These are phyloP conservation scores for Lophotis ruficrista DNA, from an alignment of 2,113 vertebrate genomes.

Conservation along the genomic window DNA sequence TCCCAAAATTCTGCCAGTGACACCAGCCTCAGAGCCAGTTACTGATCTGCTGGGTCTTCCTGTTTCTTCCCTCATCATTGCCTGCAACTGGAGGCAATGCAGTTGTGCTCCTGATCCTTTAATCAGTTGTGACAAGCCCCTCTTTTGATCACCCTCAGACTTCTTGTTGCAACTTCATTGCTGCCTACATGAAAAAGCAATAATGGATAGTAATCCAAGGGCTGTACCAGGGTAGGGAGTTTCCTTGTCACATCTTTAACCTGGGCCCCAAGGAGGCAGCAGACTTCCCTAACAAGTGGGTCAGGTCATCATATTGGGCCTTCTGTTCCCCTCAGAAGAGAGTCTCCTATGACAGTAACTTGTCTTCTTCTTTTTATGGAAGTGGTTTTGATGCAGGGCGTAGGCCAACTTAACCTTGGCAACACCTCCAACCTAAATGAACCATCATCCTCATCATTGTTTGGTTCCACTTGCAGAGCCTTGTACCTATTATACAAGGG, in stretches of 20 bases:
- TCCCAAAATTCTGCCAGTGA: neutral
- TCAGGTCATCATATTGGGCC: neutral
- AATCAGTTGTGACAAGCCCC: too few relatives aligned
- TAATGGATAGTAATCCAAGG: too few relatives aligned
- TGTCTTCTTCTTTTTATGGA: neutral
- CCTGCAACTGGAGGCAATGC: neutral
- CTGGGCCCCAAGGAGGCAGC: too few relatives aligned
- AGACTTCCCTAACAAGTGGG: too few relatives aligned
- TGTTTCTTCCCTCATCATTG: neutral
- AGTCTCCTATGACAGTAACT: neutral
- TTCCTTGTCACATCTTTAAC: too few relatives aligned
- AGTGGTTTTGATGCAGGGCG: neutral
- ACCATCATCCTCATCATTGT: neutral
- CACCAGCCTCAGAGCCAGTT: neutral
- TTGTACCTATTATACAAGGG: neutral
- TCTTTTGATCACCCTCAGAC: too few relatives aligned
- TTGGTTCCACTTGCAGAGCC: neutral
- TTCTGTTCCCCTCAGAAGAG: neutral
- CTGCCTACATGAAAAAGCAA: too few relatives aligned
- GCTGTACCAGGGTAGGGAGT: too few relatives aligned
- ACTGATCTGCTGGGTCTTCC: neutral
- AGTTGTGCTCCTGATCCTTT: neutral
- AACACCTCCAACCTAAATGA: neutral
- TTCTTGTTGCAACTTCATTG: too few relatives aligned
- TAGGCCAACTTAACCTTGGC: neutral